Conservation (phyloP, 1,140 invertebrate genomes). For the Drosophila watanabei region DNA sequence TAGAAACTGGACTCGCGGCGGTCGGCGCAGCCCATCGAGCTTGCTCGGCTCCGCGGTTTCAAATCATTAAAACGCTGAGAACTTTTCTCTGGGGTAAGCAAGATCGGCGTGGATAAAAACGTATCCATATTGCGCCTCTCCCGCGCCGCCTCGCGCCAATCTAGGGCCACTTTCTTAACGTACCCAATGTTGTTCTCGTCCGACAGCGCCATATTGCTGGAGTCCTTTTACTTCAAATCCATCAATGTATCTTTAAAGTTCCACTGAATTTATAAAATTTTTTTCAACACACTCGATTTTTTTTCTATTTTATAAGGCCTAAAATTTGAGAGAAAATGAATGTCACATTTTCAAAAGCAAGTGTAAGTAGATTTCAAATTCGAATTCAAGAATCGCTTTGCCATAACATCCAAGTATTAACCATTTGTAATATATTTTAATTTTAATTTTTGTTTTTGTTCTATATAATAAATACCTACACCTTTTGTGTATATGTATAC, state of each 20-base stretch:
- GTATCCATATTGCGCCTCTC: neutral
- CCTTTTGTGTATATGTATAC: no score
- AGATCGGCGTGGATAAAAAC: neutral
- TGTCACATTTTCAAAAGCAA: conserved; percentile 6
- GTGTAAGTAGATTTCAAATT: neutral
- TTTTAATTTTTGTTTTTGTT: no score
- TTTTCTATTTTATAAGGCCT: neutral
- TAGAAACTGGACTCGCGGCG: conserved; percentile 11
- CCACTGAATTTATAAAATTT: neutral
- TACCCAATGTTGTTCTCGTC: conserved; percentile 17
- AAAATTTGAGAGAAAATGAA: no score
- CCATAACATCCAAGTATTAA: neutral
- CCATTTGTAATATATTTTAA: neutral
- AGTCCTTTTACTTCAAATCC: no score
- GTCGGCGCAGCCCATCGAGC: neutral
- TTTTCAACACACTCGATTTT: neutral
- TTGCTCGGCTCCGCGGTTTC: neutral
- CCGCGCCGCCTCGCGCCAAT: conserved; percentile 19
- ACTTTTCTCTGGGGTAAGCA: neutral
- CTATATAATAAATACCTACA: no score
- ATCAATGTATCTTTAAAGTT: neutral
- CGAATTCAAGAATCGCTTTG: neutral
- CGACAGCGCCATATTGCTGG: conserved; percentile 2
- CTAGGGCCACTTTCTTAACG: conserved; percentile 12
- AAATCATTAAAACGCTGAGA: neutral